phyloP scores from a whole-genome alignment of 2,113 vertebrate genomes.

The Strix uralensis region DNA sequence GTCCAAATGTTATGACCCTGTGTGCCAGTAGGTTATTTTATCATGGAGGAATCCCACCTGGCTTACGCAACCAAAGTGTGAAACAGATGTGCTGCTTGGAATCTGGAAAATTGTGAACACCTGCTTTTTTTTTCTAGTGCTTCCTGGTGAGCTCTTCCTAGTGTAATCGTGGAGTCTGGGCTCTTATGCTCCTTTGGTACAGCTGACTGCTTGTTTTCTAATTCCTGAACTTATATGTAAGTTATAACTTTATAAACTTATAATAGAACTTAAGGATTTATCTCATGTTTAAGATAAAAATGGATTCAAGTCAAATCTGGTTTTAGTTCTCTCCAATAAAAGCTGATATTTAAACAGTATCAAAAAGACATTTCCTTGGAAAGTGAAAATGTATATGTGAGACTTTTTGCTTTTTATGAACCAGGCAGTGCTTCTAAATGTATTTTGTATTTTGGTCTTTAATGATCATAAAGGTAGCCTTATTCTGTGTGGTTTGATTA shows the following conservation, averaged over 20 bases:
- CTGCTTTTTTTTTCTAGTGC: neutral
- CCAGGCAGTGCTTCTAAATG: neutral
- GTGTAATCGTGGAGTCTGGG: neutral
- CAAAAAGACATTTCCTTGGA: neutral
- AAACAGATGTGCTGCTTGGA: neutral
- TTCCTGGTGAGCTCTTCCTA: neutral
- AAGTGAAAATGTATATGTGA: neutral
- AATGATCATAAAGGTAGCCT: neutral
- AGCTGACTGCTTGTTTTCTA: neutral
- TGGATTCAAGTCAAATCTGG: neutral
- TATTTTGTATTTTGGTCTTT: neutral
- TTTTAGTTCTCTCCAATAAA: neutral
- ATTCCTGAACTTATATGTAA: neutral
- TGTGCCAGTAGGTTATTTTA: neutral
- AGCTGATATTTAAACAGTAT: neutral
- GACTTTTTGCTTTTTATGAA: neutral
- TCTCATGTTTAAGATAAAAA: neutral
- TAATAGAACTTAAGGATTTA: neutral
- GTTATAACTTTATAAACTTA: neutral
- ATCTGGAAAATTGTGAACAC: neutral
- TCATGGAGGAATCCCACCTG: neutral
- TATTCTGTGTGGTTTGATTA: neutral
- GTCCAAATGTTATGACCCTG: neutral
- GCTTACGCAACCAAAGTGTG: neutral
- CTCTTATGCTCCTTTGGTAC: neutral